Base-by-base conservation (phyloP, 2,888 invertebrate genomes). In the Oscheius sp. region DNA sequence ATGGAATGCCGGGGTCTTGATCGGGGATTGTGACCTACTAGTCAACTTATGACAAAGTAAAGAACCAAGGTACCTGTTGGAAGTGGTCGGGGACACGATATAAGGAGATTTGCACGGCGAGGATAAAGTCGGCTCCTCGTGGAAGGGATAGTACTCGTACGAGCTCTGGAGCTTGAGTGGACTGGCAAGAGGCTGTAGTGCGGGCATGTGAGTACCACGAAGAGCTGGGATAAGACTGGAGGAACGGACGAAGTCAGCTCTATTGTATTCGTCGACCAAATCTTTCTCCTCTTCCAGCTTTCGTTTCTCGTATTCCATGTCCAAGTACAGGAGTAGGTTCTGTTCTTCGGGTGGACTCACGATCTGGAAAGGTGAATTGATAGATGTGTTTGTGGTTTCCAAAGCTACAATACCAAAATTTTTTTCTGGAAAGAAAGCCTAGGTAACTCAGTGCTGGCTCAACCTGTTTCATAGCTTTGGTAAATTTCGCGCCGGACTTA, bases 311-410 rank as follows among this genome's bases (percentile, higher is more conserved):
- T 76, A 74, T 59, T 82, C 82, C 2, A 72, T 73, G 21, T 82
- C 82, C 32, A 82, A 72, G 48, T 58, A 78, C 29, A 76, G 62
- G 10, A 80, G 50, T 66, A 82, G 74, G 37, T 78, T 82, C 10
- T 73, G 48, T 53, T 82, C 82, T 76, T 73, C 65, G 29, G 29
- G 58, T 13, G 65, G 55, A n/a, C 37, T 32, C 29, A 7, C 13
- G 7, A 42, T 35, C 79, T 77, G 59, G 5, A 76, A 21, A 21
- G 21, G 21, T 21, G 21, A 21, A 21, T 21, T 21, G 21, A 21
- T 21, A 76, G 11, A 59, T 37, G 3, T 58, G 58, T 4, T 33
- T 32, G 11, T 3, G 11, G 3, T 53, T 53, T 53, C 10, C 21
- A 57, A 57, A 57, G 11, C n/a, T 13, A n/a, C 9, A n/a, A 21